Conservation (phyloP, 2,113 vertebrate genomes). For the Burhinus oedicnemus region DNA sequence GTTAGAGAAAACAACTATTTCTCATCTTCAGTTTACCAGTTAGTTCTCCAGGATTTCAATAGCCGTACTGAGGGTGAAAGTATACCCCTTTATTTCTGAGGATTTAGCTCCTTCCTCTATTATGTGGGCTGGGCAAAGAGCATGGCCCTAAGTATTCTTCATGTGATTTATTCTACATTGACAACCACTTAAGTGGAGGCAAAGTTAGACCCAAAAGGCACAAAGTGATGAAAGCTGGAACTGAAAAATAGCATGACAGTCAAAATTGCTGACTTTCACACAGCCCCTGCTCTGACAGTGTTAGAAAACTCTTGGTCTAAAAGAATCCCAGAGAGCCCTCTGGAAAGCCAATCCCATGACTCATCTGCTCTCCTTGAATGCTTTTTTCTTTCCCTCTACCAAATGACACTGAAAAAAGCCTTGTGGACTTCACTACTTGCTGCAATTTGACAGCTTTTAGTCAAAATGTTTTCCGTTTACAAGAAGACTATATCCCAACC, state of each 20-base stretch:
- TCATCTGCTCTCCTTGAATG: constrained; percentile 20
- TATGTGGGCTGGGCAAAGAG: constrained; percentile 37
- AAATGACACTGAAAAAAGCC: constrained; percentile 3
- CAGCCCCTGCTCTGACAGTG: constrained; percentile 27
- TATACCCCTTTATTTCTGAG: neutral
- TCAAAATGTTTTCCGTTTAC: constrained; percentile 36
- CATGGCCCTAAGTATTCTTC: constrained; percentile 44
- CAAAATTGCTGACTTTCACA: constrained; percentile 63
- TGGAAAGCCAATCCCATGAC: constrained; percentile 34
- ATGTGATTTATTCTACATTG: constrained; percentile 66
- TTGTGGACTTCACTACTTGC: neutral
- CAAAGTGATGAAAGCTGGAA: constrained; percentile 64
- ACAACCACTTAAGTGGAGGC: constrained; percentile 61
- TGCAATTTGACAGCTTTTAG: constrained; percentile 22
- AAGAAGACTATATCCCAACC: neutral
- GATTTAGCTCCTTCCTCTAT: constrained; percentile 17
- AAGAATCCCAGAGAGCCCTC: constrained; percentile 40
- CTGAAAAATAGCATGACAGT: constrained; percentile 62
- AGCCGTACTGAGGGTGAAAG: neutral
- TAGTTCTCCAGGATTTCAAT: neutral
- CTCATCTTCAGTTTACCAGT: neutral
- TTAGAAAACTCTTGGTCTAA: constrained; percentile 39
- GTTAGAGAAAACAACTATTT: neutral
- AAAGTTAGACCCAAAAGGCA: constrained; percentile 66
- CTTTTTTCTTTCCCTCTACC: constrained; percentile 19